phyloP scores from a whole-genome alignment of 1,140 invertebrate genomes.

The Penaeus vannamei region DNA sequence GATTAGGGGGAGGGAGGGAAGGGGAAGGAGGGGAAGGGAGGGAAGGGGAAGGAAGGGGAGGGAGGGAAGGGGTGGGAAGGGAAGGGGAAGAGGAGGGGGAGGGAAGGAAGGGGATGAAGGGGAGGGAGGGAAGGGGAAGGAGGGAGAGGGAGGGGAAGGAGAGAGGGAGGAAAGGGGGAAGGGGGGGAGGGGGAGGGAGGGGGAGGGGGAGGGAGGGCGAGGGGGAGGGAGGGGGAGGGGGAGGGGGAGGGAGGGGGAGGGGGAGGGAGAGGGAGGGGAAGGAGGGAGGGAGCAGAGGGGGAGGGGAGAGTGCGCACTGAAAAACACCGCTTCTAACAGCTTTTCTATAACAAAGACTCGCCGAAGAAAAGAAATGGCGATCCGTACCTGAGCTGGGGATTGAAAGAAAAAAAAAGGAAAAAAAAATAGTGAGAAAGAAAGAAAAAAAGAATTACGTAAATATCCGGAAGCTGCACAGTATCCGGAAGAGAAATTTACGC shows the following conservation, averaged over 20 bases:
- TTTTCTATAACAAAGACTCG: too few relatives aligned
- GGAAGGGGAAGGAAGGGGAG: conserved; percentile 10
- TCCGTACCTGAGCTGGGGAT: neutral
- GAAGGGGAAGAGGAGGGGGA: neutral
- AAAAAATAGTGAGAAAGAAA: neutral
- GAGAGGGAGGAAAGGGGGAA: neutral
- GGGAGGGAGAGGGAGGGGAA: neutral
- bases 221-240: neutral
- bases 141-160: neutral
- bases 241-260: neutral
- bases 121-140: conserved; percentile 6
- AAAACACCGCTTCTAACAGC: too few relatives aligned
- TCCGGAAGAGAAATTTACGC: too few relatives aligned
- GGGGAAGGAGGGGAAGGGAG: conserved; percentile 18
- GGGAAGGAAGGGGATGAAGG: neutral
- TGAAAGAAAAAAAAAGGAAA: neutral
- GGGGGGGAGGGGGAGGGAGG: conserved; percentile 9
- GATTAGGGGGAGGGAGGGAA: neutral
- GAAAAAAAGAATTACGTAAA: neutral
- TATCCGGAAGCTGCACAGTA: too few relatives aligned
- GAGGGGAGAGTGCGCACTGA: too few relatives aligned
- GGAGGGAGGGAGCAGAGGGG: neutral
- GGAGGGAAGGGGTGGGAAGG: neutral
- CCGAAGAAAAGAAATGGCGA: too few relatives aligned
- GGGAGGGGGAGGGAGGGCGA: conserved; percentile 20